Evolutionary conservation across 1,140 invertebrate species (phyloP).

Genomic region (Carposina sasakii): DNA sequence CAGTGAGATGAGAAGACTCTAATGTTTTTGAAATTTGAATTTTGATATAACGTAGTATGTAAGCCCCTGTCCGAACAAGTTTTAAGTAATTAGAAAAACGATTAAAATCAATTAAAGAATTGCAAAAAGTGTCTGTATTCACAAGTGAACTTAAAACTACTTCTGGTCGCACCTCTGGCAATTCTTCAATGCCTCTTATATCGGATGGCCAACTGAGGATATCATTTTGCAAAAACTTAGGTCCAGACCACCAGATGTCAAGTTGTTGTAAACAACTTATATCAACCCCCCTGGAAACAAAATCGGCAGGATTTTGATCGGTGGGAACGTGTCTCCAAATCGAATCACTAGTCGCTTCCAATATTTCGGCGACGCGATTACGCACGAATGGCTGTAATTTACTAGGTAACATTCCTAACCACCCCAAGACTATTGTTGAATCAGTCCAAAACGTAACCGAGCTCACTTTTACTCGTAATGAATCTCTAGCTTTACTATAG

Average conservation of each 20-base stretch:
- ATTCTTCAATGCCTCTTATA: not conserved
- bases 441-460: slow-evolving; percentile 33
- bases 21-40: not conserved
- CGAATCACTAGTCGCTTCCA: slow-evolving; percentile 15
- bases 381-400: slow-evolving; percentile 37
- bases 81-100: not conserved
- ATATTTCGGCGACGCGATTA: slow-evolving; percentile 43
- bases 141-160: not conserved
- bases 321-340: slow-evolving; percentile 35
- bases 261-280: not conserved
- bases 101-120: not conserved
- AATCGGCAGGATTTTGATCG: slow-evolving; percentile 39
- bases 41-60: not conserved
- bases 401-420: slow-evolving; percentile 20
- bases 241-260: not conserved
- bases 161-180: not conserved
- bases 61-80: not conserved
- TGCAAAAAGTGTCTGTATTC: not conserved
- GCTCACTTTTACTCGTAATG: slow-evolving; percentile 14
- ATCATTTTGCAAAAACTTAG: not conserved
- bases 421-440: slow-evolving; percentile 38
- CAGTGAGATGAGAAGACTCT: not conserved
- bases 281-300: slow-evolving; percentile 28
- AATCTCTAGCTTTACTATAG: slow-evolving; percentile 18
- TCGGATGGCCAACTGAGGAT: not conserved